Evolutionary conservation across 1,140 invertebrate species (phyloP), one percentile per base, ranked within the genome.

Genomic region (Cyrtorhinus lividipennis): DNA sequence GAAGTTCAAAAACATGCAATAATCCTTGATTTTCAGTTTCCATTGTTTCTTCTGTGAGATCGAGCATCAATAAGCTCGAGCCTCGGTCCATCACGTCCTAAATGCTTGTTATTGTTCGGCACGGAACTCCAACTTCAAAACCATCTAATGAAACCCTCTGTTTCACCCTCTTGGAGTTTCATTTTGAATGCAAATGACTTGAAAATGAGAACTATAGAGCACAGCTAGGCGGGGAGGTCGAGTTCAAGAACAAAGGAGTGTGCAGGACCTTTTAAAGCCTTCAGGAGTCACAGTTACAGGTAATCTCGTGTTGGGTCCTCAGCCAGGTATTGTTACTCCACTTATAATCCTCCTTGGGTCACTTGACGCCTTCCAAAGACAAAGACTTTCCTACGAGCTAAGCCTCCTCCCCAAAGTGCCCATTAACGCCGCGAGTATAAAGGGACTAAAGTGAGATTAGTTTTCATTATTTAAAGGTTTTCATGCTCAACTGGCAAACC

Each of bases 381-480:
- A 53, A 53, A 53, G 48, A 53, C 48, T 53, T 53, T 53, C 38
- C 48, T 38, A 5, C 10, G 20, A 53, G 8, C 8, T 53, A 53
- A 53, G 48, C 48, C 20, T 15, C 48, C n/a, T n/a, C n/a, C n/a
- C n/a, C 48, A 53, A 53, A 53, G 48, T 53, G 48, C 48, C 48
- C 48, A 53, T 53, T 53, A 53, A 53, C 48, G 20, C 48, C 48
- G 5, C 48, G 10, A 5, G 20, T 20, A 53, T 53, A 53, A 53
- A 53, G 48, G 48, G 48, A 10, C 48, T 53, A 8, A 53, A 53
- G 48, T 53, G 48, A 53, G 48, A 53, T 53, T 53, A 53, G 48
- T 53, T 53, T 53, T 53, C 48, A 53, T 53, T 53, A 53, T 53
- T 53, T 53, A 53, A 22, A 22, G 48, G 48, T 53, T 53, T 53